These are phyloP conservation scores for Eublepharis macularius DNA, from an alignment of 2,113 vertebrate genomes.

Conservation along the genomic window DNA sequence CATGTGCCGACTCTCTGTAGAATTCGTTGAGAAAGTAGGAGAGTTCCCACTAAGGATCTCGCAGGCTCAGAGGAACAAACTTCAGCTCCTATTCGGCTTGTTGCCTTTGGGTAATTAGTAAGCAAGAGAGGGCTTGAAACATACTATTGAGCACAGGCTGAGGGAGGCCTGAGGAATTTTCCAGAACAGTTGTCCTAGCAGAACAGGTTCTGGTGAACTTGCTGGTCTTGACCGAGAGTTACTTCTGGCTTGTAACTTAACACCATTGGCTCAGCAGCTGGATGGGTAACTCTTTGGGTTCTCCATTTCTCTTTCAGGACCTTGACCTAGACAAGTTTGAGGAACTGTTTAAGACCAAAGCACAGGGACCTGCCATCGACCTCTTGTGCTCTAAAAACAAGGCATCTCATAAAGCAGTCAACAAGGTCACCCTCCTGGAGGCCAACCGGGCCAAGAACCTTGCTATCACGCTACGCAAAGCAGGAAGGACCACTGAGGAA, in stretches of 20 bases:
- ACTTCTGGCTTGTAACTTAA: neutral
- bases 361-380: constrained; percentile 90
- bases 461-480: constrained; percentile 95
- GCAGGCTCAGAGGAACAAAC: neutral
- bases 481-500: constrained; percentile 88
- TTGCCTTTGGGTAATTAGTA: neutral
- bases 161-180: neutral
- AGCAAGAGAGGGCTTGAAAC: neutral
- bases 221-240: neutral
- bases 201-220: neutral
- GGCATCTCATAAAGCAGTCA: constrained; percentile 83
- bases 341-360: constrained; percentile 96
- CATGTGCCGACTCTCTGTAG: neutral
- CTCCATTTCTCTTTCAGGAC: constrained; percentile 75
- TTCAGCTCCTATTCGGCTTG: neutral
- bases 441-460: constrained; percentile 96
- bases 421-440: constrained; percentile 91
- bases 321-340: constrained; percentile 95
- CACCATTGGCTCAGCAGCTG: neutral
- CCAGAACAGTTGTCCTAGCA: neutral
- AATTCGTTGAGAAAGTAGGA: neutral
- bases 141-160: neutral
- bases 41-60: neutral
- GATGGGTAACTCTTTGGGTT: neutral
- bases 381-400: constrained; percentile 88